Evolutionary conservation across 2,888 invertebrate species (phyloP).

Genomic region (Hyles lineata): DNA sequence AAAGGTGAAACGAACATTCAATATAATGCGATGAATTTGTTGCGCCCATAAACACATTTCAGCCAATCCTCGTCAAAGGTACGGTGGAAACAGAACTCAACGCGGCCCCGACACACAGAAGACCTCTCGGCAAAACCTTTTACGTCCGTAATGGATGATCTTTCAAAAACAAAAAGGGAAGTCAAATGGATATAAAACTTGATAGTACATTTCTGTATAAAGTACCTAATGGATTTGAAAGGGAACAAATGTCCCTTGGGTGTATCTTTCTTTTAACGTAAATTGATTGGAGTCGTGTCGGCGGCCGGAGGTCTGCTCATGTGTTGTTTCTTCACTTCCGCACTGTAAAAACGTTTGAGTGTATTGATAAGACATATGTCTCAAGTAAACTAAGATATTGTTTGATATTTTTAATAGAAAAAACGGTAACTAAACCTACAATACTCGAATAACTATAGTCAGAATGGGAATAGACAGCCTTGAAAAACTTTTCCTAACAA

Average conservation of each 20-base stretch:
- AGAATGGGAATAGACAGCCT: no score
- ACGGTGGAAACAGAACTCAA: constrained; percentile 27
- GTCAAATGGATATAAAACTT: constrained; percentile 62
- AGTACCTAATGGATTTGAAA: constrained; percentile 68
- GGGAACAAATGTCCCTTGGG: constrained; percentile 53
- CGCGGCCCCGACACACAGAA: constrained; percentile 28
- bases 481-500: no score
- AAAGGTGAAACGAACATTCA: constrained; percentile 8
- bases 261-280: constrained; percentile 58
- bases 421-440: no score
- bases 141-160: constrained; percentile 68
- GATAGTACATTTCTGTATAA: constrained; percentile 57
- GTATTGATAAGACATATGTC: no score
- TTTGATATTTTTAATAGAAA: no score
- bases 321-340: constrained; percentile 15
- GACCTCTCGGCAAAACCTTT: constrained; percentile 55
- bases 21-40: constrained; percentile 4
- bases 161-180: constrained; percentile 64
- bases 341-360: background rate
- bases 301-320: constrained; percentile 39
- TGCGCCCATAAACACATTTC: constrained; percentile 22
- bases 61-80: constrained; percentile 27
- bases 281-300: constrained; percentile 56
- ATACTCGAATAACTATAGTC: no score
- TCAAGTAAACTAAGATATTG: no score